Percentiles rank a stretch among this genome's conserved stretches.
Conservation (phyloP, 2,888 invertebrate genomes). For the Clanis bilineata region DNA sequence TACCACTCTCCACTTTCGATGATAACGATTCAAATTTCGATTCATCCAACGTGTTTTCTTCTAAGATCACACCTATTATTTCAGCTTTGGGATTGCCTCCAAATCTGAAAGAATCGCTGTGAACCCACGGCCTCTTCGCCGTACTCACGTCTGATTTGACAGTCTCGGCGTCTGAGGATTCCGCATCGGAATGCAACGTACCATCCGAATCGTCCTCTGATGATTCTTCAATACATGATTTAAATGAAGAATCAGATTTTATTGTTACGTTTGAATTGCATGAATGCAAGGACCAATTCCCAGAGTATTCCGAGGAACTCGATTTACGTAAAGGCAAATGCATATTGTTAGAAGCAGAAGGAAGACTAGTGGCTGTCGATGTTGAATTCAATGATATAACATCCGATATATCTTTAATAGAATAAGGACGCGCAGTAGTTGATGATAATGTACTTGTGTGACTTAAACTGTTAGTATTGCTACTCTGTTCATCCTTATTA, state of each 20-base stretch:
- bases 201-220: slow-evolving; percentile 67
- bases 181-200: slow-evolving; percentile 70
- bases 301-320: slow-evolving; percentile 75
- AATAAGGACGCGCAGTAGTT: slow-evolving; percentile 61
- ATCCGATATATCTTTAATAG: slow-evolving; percentile 71
- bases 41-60: slow-evolving; percentile 50
- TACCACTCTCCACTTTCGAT: slow-evolving; percentile 69
- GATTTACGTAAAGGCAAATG: slow-evolving; percentile 65
- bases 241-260: slow-evolving; percentile 67
- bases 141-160: slow-evolving; percentile 68
- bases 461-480: slow-evolving; percentile 58
- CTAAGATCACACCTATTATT: slow-evolving; percentile 51
- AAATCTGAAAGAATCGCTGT: slow-evolving; percentile 73
- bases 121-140: slow-evolving; percentile 71
- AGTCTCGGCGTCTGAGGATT: slow-evolving; percentile 70
- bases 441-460: slow-evolving; percentile 59
- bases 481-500: slow-evolving; percentile 34
- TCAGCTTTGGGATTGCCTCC: slow-evolving; percentile 51
- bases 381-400: slow-evolving; percentile 67
- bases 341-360: slow-evolving; percentile 62
- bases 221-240: slow-evolving; percentile 68
- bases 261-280: slow-evolving; percentile 71
- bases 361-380: slow-evolving; percentile 58
- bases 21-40: slow-evolving; percentile 51
- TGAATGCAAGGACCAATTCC: slow-evolving; percentile 70